A percentile compares a stretch with the other conserved stretches of the same genome.
Evolutionary conservation across 2,888 invertebrate species (phyloP).

Genomic region (Drosophila suboccidentalis): DNA sequence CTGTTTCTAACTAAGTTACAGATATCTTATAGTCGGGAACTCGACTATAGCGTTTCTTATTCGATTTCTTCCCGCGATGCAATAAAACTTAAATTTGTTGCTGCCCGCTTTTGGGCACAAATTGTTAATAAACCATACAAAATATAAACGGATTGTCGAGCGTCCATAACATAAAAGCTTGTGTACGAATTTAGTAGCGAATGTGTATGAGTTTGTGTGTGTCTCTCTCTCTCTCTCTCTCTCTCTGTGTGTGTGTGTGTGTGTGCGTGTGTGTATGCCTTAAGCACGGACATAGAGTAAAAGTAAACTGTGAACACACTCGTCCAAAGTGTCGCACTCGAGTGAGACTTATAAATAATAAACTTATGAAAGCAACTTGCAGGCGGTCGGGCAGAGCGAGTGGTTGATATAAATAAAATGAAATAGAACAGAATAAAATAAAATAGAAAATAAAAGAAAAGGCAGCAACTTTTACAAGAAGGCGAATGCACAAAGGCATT

Average conservation of each 20-base stretch:
- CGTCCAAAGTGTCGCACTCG: constrained; percentile 65
- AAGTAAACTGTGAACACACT: constrained; percentile 52
- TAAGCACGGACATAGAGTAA: constrained; percentile 16
- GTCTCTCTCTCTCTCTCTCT: neutral
- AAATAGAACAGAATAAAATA: constrained; percentile 20
- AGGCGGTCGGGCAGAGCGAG: constrained; percentile 5
- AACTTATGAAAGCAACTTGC: constrained; percentile 67
- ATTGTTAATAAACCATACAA: constrained; percentile 72
- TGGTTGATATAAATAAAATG: neutral
- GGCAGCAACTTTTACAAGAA: constrained; percentile 41
- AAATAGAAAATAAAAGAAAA: constrained; percentile 53
- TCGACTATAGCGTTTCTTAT: neutral
- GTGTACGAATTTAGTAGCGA: constrained; percentile 24
- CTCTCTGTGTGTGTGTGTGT: neutral
- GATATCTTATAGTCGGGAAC: neutral
- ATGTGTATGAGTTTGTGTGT: constrained; percentile 12
- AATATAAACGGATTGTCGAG: constrained; percentile 68
- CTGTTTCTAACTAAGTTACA: neutral
- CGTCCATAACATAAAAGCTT: constrained; percentile 58
- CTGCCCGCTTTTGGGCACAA: constrained; percentile 49
- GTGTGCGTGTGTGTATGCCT: neutral
- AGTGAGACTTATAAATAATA: constrained; percentile 76
- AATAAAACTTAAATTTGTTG: constrained; percentile 63
- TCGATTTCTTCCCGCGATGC: constrained; percentile 8
- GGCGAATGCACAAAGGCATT: constrained; percentile 44